A percentile compares a stretch with the other conserved stretches of the same genome.
Conservation (phyloP, 37 sponge, comb jelly and placozoan genomes). For the Oopsacas minuta region DNA sequence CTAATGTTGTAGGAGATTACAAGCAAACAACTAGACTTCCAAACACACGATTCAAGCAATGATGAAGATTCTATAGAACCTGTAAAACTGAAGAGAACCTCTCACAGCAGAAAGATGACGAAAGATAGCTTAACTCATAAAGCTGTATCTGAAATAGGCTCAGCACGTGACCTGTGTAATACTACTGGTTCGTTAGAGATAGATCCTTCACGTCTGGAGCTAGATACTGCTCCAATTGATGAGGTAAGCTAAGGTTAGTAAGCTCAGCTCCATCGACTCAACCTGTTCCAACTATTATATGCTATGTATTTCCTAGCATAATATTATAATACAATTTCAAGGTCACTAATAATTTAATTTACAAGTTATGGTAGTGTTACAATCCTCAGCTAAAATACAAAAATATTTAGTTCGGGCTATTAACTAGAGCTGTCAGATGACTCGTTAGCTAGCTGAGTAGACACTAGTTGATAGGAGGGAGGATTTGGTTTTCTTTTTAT, state of each 20-base stretch:
- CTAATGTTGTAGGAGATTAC: too few species aligned
- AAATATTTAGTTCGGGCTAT: background rate
- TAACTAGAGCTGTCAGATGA: background rate
- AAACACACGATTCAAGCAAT: background rate
- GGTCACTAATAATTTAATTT: too few species aligned
- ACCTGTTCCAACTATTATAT: background rate
- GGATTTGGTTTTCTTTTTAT: background rate
- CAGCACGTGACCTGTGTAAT: background rate
- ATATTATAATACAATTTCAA: too few species aligned
- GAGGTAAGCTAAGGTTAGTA: slow-evolving; percentile 19
- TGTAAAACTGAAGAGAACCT: background rate
- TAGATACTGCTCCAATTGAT: background rate
- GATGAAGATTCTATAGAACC: background rate
- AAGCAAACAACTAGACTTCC: background rate
- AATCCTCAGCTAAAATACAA: background rate
- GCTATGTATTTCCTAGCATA: too few species aligned
- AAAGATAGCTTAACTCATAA: background rate
- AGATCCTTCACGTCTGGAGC: background rate
- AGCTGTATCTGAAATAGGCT: background rate
- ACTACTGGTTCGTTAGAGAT: slow-evolving; percentile 17
- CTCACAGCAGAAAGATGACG: slow-evolving; percentile 2
- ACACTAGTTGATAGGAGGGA: background rate
- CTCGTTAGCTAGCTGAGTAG: background rate
- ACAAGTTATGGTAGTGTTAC: background rate
- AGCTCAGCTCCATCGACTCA: background rate